Base-by-base conservation (phyloP, 92 coral and sea anemone species). In the Zoanthus sansibaricus region DNA sequence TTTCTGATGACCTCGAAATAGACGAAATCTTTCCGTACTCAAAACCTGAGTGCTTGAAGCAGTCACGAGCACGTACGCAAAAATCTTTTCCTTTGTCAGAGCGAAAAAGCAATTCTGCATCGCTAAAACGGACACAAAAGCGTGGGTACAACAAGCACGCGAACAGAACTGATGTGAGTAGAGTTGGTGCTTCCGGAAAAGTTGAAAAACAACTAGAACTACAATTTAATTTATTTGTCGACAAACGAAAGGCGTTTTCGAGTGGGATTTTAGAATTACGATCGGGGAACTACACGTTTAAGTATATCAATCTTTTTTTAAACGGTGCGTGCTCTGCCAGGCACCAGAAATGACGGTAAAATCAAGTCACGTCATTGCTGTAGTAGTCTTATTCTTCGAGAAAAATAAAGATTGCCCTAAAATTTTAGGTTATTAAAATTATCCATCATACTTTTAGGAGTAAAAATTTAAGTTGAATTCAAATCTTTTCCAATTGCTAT, bases 41-140 rank as follows among this genome's bases (percentile, higher is more conserved):
- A 66, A 12, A 67, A 76, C 48, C 52, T 55, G 82, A 76, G 82
- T 37, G 30, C 45, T 79, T 10, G 25, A 79, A 44, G 20, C 54
- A 61, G 58, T 5, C 17, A 18, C 47, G 18, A 49, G 85, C 85
- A 80, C 85, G 85, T 80, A 80, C 85, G 59, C 73, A 48, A 25
- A 42, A 16, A 9, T 68, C 47, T 80, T 80, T 46, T 58, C 85
- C 66, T 42, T 66, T 64, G 73, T 80, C 45, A 21, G 66, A 44
- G 85, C 75, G 66, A 80, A 80, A 64, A 44, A 59, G 75, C 85
- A 80, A 59, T 62, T 66, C 66, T 80, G 58, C 47, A 20, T 33
- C 5, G 85, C 85, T 80, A 48, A 64, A 80, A 80, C 85, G 85
- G 85, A 80, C 74, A 4, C 18, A 75, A 80, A 11, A 64, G 85